phyloP scores from a whole-genome alignment of 2,113 vertebrate species.

The Zosterops japonicus region DNA sequence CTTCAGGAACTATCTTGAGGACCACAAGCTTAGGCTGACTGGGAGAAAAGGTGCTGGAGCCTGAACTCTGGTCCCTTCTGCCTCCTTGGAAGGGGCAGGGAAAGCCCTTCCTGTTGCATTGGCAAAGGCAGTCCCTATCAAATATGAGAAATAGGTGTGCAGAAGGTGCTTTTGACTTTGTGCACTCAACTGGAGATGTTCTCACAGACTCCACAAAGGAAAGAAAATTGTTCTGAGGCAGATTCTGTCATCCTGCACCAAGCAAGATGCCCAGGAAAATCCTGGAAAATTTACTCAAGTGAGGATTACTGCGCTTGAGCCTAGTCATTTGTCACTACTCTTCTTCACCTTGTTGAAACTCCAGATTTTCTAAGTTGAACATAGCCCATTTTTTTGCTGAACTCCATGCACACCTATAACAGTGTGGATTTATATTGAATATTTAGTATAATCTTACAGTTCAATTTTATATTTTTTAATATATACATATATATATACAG shows the following conservation, averaged over 20 bases:
- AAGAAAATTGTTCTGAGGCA: neutral
- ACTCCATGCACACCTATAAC: neutral
- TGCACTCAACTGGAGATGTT: neutral
- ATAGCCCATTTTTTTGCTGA: neutral
- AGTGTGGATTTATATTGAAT: neutral
- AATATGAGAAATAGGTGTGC: neutral
- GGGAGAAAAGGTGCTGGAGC: neutral
- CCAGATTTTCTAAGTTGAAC: neutral
- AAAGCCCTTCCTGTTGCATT: rapidly evolving
- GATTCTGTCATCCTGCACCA: neutral
- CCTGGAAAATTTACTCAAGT: neutral
- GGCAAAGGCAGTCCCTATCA: neutral
- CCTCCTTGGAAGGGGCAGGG: neutral
- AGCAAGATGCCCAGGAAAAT: neutral
- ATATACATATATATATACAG: neutral
- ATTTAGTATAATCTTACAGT: neutral
- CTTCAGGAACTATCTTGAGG: neutral
- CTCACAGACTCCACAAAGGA: neutral
- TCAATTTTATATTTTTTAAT: neutral
- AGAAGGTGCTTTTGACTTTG: neutral
- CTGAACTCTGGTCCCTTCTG: neutral
- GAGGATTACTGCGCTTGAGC: neutral
- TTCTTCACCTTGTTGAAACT: neutral
- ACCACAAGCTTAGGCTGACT: neutral
- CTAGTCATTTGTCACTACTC: neutral